Evolutionary conservation across 2,113 vertebrate species (phyloP), one percentile per base, ranked within the genome.

Genomic region (Aspidoscelis tigris): DNA sequence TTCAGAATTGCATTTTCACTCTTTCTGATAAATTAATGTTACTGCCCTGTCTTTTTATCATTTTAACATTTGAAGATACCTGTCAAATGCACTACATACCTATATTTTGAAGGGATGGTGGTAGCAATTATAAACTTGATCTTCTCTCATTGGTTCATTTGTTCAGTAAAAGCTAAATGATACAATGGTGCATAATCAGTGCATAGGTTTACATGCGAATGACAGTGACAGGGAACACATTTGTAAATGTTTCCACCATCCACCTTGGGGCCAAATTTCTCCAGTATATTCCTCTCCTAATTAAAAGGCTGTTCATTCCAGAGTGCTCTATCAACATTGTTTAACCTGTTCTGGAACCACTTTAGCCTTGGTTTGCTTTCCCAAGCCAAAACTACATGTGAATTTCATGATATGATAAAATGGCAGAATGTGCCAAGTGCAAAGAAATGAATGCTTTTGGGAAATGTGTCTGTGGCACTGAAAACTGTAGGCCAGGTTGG

Each of bases 21-120:
- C 86, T 92, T 87, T 86, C 88, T 92, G 89, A 93, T 89, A 88
- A 80, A 80, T 91, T 92, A 87, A 85, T 86, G 93, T 94, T 92
- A 87, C 18, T 88, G 55, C 87, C 87, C 85, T 91, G 84, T 94
- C 78, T 89, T 90, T 89, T 91, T 87, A 90, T 92, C 76, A 44
- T 58, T 75, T 58, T 61, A 66, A 64, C 43, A 65, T 78, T 65
- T 64, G 43, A 91, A 82, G 88, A 87, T 65, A 84, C 53, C 73
- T 50, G 33, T 80, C 61, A 91, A 88, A 90, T 93, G 68, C 69
- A 75, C 43, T 75, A 9, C 78, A 53, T 80, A 73, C 75, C 86
- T 87, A 47, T 71, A 79, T 55, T 70, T 84, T 89, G 84, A 20
- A 44, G 78, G 89, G 79, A 61, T 53, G 72, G 71, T 74, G 71